A percentile compares a stretch with the other conserved stretches of the same genome.
These are phyloP conservation scores for Cherax quadricarinatus DNA, from an alignment of 1,140 invertebrate species.

Conservation along the genomic window DNA sequence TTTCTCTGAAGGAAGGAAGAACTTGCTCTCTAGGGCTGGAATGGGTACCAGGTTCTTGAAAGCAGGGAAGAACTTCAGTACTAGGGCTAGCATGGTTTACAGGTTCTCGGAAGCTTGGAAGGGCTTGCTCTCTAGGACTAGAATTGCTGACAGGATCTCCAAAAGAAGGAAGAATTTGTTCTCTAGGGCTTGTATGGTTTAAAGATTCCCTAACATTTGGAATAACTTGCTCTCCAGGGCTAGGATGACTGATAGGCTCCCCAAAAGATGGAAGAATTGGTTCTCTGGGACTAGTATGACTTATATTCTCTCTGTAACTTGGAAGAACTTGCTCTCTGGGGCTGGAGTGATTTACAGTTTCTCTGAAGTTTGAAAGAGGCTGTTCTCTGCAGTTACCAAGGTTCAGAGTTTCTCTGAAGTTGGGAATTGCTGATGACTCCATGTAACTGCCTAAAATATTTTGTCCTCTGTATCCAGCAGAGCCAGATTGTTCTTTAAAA, in stretches of 20 bases:
- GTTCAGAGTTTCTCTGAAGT: slow-evolving; percentile 15
- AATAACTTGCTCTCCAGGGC: slow-evolving; percentile 45
- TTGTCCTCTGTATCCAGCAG: slow-evolving; percentile 46
- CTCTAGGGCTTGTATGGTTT: slow-evolving; percentile 16
- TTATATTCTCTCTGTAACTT: neutral
- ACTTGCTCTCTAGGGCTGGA: slow-evolving; percentile 12
- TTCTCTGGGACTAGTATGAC: slow-evolving; percentile 28
- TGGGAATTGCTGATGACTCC: slow-evolving; percentile 11
- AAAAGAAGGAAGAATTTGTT: slow-evolving; percentile 36
- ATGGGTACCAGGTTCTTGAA: slow-evolving; percentile 4
- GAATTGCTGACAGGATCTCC: slow-evolving; percentile 16
- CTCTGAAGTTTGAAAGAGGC: slow-evolving; percentile 14
- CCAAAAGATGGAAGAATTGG: slow-evolving; percentile 28
- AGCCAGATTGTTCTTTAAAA: slow-evolving; percentile 44
- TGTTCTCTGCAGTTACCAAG: slow-evolving; percentile 32
- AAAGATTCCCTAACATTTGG: slow-evolving; percentile 12
- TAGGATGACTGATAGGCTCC: slow-evolving; percentile 3
- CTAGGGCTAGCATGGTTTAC: slow-evolving; percentile 49
- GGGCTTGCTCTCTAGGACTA: slow-evolving; percentile 33
- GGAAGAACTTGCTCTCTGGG: slow-evolving; percentile 44
- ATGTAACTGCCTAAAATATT: slow-evolving; percentile 43
- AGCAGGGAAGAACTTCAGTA: slow-evolving; percentile 2
- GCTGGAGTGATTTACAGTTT: slow-evolving; percentile 28
- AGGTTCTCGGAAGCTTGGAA: slow-evolving; percentile 28
- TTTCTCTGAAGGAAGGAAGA: slow-evolving; percentile 10